Percentiles rank a stretch among this genome's conserved stretches.
These are phyloP conservation scores for Colius striatus DNA, from an alignment of 2,113 vertebrate species.

Conservation along the genomic window DNA sequence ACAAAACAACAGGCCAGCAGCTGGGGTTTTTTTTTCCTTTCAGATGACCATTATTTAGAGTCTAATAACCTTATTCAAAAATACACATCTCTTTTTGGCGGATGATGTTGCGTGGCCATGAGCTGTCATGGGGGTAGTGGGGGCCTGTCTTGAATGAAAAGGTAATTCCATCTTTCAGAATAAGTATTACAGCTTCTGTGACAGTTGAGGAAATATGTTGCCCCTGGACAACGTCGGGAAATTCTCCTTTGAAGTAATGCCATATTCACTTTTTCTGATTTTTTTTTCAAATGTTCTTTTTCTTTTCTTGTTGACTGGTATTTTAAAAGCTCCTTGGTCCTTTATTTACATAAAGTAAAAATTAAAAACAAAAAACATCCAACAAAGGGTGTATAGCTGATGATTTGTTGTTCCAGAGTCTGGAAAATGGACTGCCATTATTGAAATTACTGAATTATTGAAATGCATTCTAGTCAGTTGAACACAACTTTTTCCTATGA, in stretches of 20 bases:
- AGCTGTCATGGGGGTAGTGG: fast-evolving
- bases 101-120: background rate
- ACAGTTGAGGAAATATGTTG: background rate
- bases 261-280: background rate
- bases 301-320: background rate
- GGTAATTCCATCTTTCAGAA: background rate
- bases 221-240: background rate
- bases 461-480: background rate
- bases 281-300: background rate
- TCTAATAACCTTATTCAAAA: background rate
- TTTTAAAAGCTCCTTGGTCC: background rate
- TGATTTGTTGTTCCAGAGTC: background rate
- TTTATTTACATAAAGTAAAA: background rate
- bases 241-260: background rate
- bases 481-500: slow-evolving; percentile 39
- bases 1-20: background rate
- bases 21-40: background rate
- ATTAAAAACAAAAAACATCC: background rate
- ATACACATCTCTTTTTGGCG: background rate
- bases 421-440: background rate
- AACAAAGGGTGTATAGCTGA: background rate
- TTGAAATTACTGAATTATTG: background rate
- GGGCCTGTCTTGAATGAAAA: background rate
- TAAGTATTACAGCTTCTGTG: background rate
- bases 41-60: background rate